Base-by-base conservation (phyloP, 2,888 invertebrate genomes). In the Atethmia centrago region DNA sequence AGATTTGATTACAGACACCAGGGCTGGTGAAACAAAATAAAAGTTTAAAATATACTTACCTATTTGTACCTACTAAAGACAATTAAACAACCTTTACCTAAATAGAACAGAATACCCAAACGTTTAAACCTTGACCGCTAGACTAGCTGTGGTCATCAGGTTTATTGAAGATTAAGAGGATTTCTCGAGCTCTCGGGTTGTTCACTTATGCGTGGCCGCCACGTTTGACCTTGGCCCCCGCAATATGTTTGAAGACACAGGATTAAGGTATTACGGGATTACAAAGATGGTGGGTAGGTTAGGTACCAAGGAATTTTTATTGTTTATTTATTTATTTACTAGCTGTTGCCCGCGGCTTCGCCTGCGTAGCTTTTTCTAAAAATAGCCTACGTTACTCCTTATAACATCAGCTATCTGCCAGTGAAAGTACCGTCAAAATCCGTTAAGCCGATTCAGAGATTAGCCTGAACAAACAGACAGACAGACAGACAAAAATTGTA, bases 121-220 rank as follows among this genome's bases (percentile, higher is more conserved):
- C 45, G 14, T 31, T 56, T 19, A 31, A 45, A 65, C 77, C 77
- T 59, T 81, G 77, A 77, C 81, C 77, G 67, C 67, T 63, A 67
- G 81, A 77, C 77, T 68, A 42, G 14, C 49, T n/a, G 36, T 61
- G 80, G 51, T 65, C 67, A 68, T 61, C 70, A 72, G 77, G 72
- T 80, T 72, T 80, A 81, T 61, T 77, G 64, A 47, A 72, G 77
- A 77, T 80, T 80, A 80, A 72, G 59, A 61, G 72, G 72, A 67
- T 81, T 68, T 65, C 40, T 55, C 49, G 53, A 51, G 71, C 64
- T 61, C 68, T 65, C 19, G 45, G 72, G 64, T 65, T 68, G 40
- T 71, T 81, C 64, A 80, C 77, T 61, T 59, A 31, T 28, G 47
- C 66, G 62, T 74, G 42, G 49, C 19, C 51, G 25, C 8, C 2